Percentiles rank a stretch among this genome's conserved stretches.
Evolutionary conservation across 2,888 invertebrate genomes (phyloP).

Genomic region (Rhogogaster chlorosoma): DNA sequence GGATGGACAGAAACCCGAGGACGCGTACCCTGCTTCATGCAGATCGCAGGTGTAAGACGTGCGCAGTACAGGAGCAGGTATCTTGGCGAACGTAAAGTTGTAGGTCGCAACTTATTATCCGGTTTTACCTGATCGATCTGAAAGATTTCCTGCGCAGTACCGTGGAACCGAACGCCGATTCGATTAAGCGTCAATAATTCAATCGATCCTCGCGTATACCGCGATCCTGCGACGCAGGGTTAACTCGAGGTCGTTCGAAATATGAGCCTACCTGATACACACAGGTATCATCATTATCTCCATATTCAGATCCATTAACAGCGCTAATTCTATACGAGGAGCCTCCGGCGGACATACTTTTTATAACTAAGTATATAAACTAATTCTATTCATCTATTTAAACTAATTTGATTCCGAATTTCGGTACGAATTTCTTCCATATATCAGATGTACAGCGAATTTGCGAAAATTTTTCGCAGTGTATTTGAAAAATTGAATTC

Average conservation of each 20-base stretch:
- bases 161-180: constrained; percentile 39
- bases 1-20: constrained; percentile 3
- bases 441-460: neutral
- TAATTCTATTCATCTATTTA: too few species aligned
- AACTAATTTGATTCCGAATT: neutral
- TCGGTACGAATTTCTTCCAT: neutral
- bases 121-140: constrained; percentile 46
- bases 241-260: constrained; percentile 38
- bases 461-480: neutral
- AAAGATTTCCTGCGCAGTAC: constrained; percentile 6
- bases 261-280: constrained; percentile 39
- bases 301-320: constrained; percentile 23
- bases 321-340: neutral
- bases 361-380: too few species aligned
- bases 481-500: neutral
- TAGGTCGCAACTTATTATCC: constrained; percentile 44
- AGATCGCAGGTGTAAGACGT: constrained; percentile 45
- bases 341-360: neutral
- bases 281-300: constrained; percentile 14
- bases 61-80: constrained; percentile 23
- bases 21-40: neutral
- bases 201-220: constrained; percentile 45
- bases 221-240: constrained; percentile 21
- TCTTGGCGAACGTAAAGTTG: constrained; percentile 22
- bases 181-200: constrained; percentile 47